Percentiles rank a stretch among this genome's conserved stretches.
These are phyloP conservation scores for Cardiocondyla obscurior DNA, from an alignment of 1,140 invertebrate genomes.

Conservation along the genomic window DNA sequence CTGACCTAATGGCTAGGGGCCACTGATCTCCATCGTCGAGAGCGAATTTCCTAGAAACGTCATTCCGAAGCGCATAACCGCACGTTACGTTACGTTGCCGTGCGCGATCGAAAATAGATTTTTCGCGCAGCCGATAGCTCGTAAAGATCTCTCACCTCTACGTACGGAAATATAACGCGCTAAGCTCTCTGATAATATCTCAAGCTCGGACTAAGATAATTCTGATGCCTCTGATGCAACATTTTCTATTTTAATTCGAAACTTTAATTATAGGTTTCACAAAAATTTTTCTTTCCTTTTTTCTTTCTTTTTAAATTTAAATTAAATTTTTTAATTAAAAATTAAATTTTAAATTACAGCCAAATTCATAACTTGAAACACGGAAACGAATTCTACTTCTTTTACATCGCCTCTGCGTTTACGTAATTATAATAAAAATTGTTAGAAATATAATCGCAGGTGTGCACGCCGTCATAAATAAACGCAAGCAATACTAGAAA, in stretches of 20 bases:
- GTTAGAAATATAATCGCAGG: background rate
- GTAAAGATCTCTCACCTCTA: conserved; percentile 7
- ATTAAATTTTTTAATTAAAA: too few species aligned
- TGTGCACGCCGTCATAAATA: background rate
- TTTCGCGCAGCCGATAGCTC: conserved; percentile 21
- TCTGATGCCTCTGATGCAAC: background rate
- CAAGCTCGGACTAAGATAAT: background rate
- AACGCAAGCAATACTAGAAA: background rate
- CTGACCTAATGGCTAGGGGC: conserved; percentile 63
- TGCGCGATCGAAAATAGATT: conserved; percentile 55
- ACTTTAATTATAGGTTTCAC: background rate
- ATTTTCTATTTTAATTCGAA: background rate
- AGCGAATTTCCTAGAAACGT: conserved; percentile 68
- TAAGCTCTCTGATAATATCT: background rate
- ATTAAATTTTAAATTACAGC: too few species aligned
- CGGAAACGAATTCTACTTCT: too few species aligned
- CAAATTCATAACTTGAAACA: too few species aligned
- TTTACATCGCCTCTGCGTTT: too few species aligned
- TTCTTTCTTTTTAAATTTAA: background rate
- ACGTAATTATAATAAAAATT: background rate
- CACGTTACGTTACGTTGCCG: conserved; percentile 22
- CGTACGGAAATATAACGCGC: background rate
- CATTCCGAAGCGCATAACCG: conserved; percentile 40
- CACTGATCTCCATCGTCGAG: conserved; percentile 64
- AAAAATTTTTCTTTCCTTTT: too few species aligned